A percentile compares a stretch with the other conserved stretches of the same genome.
Conservation (phyloP, 2,113 vertebrate species). For the Gila orcuttii region DNA sequence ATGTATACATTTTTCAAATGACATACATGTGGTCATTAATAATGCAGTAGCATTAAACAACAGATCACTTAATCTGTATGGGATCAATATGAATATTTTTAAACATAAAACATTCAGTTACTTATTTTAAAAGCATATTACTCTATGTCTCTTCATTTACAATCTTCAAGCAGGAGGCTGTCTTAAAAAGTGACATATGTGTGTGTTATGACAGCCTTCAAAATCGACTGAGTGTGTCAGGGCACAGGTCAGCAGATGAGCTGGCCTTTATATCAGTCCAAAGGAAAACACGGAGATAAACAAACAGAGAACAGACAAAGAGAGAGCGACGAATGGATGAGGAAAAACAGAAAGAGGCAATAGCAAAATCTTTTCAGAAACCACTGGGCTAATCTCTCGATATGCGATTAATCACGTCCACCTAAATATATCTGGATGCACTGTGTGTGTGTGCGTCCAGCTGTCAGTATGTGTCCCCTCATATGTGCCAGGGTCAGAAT, state of each 20-base stretch:
- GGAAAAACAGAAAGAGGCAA: neutral
- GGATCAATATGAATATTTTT: constrained; percentile 35
- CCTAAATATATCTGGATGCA: constrained; percentile 1
- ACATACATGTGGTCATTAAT: constrained; percentile 34
- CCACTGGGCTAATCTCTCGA: neutral
- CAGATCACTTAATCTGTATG: constrained; percentile 11
- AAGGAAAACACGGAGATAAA: neutral
- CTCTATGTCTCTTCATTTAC: neutral
- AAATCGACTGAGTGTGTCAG: neutral
- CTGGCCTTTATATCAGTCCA: neutral
- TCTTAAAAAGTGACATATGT: constrained; percentile 17
- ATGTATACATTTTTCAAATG: constrained; percentile 23
- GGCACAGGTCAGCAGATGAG: constrained; percentile 35
- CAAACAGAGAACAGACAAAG: neutral
- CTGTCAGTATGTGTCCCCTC: neutral
- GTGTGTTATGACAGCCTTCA: constrained; percentile 21
- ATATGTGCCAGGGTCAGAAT: neutral
- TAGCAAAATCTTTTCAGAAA: neutral
- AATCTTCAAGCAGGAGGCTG: neutral
- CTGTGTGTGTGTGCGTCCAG: neutral
- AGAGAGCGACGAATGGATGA: neutral
- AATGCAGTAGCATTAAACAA: constrained; percentile 25
- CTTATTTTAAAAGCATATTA: neutral
- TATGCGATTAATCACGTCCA: neutral
- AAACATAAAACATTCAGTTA: constrained; percentile 24